Percentiles rank a stretch among this genome's conserved stretches.
phyloP scores from a whole-genome alignment of 2,113 vertebrate species.

The Excalfactoria chinensis region DNA sequence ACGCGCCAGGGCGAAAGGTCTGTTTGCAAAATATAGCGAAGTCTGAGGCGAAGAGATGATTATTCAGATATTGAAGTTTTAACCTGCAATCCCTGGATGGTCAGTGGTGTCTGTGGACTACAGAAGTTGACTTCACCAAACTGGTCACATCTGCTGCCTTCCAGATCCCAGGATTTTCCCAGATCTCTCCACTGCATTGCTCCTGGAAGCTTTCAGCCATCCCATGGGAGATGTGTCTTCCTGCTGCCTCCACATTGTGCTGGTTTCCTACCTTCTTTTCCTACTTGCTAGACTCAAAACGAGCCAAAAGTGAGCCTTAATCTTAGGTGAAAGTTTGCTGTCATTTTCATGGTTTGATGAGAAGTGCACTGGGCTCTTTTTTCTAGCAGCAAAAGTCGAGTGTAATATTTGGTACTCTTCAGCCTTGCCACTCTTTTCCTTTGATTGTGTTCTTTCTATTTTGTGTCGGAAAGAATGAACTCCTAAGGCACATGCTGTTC shows the following conservation, averaged over 20 bases:
- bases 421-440: not conserved
- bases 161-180: not conserved
- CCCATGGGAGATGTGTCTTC: not conserved
- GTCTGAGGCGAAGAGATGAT: not conserved
- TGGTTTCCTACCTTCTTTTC: not conserved
- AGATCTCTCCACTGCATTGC: not conserved
- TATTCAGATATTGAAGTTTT: not conserved
- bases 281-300: not conserved
- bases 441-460: not conserved
- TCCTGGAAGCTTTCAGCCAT: not conserved
- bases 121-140: not conserved
- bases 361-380: not conserved
- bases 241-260: not conserved
- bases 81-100: not conserved
- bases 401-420: not conserved
- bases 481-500: not conserved
- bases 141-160: not conserved
- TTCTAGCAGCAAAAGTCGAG: not conserved
- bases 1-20: not conserved
- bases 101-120: not conserved
- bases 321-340: not conserved
- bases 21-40: not conserved
- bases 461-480: not conserved
- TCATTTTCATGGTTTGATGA: not conserved
- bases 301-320: constrained; percentile 25